Evolutionary conservation across 1,140 invertebrate genomes (phyloP), one percentile per base, ranked within the genome.

Genomic region (Leucophenga varia): DNA sequence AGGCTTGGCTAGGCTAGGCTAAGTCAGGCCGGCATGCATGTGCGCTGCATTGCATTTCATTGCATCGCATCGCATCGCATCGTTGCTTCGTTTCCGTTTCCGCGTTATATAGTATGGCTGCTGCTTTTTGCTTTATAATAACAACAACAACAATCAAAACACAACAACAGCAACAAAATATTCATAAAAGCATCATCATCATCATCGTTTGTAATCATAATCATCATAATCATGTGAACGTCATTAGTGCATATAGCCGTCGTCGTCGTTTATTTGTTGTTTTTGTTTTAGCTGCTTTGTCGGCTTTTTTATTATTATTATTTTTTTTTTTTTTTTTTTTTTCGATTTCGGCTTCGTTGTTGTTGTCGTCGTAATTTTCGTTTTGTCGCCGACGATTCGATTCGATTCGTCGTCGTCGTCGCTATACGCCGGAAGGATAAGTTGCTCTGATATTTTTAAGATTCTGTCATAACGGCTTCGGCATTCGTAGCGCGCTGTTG

Each of bases 401-500:
- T 7, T 34, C 32, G 32, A n/a, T 43, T 43, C 42, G 20, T 35
- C 14, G 30, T 28, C 20, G 36, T 14, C 10, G 28, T n/a, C n/a
- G n/a, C n/a, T n/a, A 28, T 32, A 12, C 18, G 47, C 28, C 31
- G 46, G 28, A 54, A 67, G 63, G 63, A 67, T 67, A 67, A 67
- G 63, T 67, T 65, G 54, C 36, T 52, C 56, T 54, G 63, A 61
- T 59, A 63, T 59, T 63, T 49, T 63, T 55, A 53, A 67, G 64
- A 67, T 68, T 67, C 63, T 67, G 64, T 67, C 63, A 67, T 67
- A 67, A 67, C 63, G 63, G 63, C 63, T 67, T 67, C 56, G 63
- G 63, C 63, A 59, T 50, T 67, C 63, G 64, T 59, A 54, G 63
- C 64, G 63, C 64, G 61, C 63, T 64, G 57, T 56, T 67, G 10